Evolutionary conservation across 2,797 vertebrate genomes (phyloP).

Genomic region (Parauchenoglanis ngamensis): DNA sequence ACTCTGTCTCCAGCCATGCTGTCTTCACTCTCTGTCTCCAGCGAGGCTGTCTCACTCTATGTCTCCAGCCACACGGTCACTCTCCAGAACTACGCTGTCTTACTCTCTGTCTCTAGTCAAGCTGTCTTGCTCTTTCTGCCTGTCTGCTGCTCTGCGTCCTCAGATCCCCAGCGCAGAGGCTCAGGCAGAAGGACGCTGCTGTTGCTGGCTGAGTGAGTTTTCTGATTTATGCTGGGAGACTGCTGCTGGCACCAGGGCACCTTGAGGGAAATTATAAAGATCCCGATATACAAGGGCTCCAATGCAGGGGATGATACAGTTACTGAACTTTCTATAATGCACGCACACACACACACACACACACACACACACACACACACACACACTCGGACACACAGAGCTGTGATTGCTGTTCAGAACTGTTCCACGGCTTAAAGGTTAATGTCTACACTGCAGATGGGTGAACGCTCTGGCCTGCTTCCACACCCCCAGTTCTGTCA

Average conservation of each 20-base stretch:
- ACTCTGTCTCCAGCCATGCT: background rate
- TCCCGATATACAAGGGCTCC: slow-evolving; percentile 50
- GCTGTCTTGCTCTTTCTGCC: slow-evolving; percentile 15
- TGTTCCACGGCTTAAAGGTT: slow-evolving; percentile 49
- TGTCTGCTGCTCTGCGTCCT: slow-evolving; percentile 13
- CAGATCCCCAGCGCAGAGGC: slow-evolving; percentile 13
- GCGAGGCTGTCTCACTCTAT: background rate
- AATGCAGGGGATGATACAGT: slow-evolving; percentile 47
- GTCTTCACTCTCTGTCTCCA: background rate
- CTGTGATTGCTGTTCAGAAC: slow-evolving; percentile 50
- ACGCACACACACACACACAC: slow-evolving; percentile 11
- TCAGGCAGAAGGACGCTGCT: slow-evolving; percentile 42
- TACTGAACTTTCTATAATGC: slow-evolving; percentile 45
- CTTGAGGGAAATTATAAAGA: slow-evolving; percentile 60
- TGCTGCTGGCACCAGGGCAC: slow-evolving; percentile 58
- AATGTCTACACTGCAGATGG: slow-evolving; percentile 39
- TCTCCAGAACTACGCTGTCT: background rate
- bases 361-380: slow-evolving; percentile 26
- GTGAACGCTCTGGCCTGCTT: slow-evolving; percentile 24
- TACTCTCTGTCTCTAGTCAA: background rate
- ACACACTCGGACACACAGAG: slow-evolving; percentile 21
- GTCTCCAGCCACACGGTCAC: background rate
- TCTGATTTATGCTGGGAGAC: slow-evolving; percentile 60
- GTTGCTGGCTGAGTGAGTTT: slow-evolving; percentile 41
- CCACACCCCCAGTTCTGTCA: background rate